A percentile compares a stretch with the other conserved stretches of the same genome.
Evolutionary conservation across 2,888 invertebrate species (phyloP).

Genomic region (Erebia aethiops): DNA sequence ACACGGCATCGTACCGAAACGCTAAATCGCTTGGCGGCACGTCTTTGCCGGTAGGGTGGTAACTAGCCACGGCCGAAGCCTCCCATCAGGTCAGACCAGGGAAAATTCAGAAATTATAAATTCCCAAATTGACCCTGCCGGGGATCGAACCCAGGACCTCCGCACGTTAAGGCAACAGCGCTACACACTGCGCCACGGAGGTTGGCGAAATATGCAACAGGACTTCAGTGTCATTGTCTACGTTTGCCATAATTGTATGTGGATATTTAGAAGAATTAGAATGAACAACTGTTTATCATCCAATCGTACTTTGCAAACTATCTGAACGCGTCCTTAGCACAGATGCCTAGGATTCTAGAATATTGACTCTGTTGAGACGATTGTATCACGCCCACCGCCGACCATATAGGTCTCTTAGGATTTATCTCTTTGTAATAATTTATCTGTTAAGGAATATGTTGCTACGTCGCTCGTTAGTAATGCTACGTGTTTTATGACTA

Average conservation of each 20-base stretch:
- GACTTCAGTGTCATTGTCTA: background rate
- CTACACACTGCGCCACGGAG: no score
- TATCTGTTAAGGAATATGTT: constrained; percentile 6
- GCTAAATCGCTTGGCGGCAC: no score
- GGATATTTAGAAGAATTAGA: constrained; percentile 12
- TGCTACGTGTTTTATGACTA: background rate
- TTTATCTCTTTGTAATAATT: constrained; percentile 24
- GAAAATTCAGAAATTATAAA: no score
- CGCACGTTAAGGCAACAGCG: no score
- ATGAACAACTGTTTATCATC: constrained; percentile 9
- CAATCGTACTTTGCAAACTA: constrained; percentile 15
- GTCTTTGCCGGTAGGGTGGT: no score
- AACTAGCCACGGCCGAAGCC: no score
- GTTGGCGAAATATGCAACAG: no score
- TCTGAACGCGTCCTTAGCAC: constrained; percentile 28
- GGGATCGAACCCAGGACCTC: no score
- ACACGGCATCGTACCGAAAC: no score
- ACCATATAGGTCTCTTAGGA: constrained; percentile 33
- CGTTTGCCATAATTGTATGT: constrained; percentile 6
- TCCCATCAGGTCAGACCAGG: no score
- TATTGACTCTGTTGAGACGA: constrained; percentile 26
- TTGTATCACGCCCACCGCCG: constrained; percentile 28
- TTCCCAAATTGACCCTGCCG: no score
- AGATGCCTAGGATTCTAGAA: constrained; percentile 32
- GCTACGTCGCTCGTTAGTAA: constrained; percentile 1